Percentiles rank a stretch among this genome's conserved stretches.
These are phyloP conservation scores for Drosophila tropicalis DNA, from an alignment of 1,140 invertebrate species.

Conservation along the genomic window DNA sequence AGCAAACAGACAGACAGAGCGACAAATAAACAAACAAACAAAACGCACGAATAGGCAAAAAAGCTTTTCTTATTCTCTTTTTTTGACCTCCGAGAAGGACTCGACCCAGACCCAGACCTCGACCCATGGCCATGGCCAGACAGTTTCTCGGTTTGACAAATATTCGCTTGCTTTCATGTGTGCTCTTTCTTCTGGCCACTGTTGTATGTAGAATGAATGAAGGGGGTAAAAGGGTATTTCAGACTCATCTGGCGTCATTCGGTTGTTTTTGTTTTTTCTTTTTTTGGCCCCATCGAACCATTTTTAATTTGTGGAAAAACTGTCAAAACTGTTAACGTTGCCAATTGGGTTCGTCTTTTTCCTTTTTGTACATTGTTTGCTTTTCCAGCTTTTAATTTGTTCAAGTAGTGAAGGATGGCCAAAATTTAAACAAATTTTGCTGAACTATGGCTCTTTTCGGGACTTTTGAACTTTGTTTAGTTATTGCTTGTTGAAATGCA, in stretches of 20 bases:
- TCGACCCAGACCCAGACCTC: constrained; percentile 31
- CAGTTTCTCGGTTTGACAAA: constrained; percentile 57
- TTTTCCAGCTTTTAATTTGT: not conserved
- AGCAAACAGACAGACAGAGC: constrained; percentile 48
- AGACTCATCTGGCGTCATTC: constrained; percentile 64
- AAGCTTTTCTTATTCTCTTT: constrained; percentile 21
- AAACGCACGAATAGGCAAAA: constrained; percentile 65
- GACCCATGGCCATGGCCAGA: constrained; percentile 48
- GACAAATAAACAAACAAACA: constrained; percentile 55
- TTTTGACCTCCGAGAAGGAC: constrained; percentile 30
- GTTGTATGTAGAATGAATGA: not conserved
- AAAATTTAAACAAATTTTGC: not conserved
- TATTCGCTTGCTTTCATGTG: constrained; percentile 43
- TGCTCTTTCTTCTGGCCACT: constrained; percentile 34
- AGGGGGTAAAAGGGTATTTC: not conserved
- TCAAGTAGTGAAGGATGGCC: not conserved
- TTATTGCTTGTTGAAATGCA: not conserved
- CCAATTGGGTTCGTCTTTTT: constrained; percentile 3
- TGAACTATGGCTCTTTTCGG: no score
- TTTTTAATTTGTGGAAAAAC: constrained; percentile 76
- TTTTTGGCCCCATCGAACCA: constrained; percentile 33
- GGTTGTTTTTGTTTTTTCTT: constrained; percentile 43
- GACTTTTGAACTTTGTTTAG: no score
- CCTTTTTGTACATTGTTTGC: constrained; percentile 9
- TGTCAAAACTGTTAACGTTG: constrained; percentile 73